Evolutionary conservation across 2,888 invertebrate species (phyloP), one percentile per base, ranked within the genome.

Genomic region (Euplagia quadripunctaria): DNA sequence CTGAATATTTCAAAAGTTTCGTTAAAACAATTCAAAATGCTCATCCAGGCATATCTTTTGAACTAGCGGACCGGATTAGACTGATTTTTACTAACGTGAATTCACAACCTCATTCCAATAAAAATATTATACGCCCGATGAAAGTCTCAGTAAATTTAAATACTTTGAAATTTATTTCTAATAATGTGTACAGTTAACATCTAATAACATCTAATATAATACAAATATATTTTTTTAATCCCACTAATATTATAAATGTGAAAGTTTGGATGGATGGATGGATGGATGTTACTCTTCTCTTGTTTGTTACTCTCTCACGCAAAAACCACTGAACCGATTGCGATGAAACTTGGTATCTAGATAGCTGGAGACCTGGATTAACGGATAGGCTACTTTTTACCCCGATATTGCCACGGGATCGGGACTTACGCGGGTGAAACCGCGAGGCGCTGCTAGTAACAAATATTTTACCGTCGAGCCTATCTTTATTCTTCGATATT

Each of bases 21-120:
- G 80, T 82, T 81, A 80, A 80, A 82, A 77, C 73, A 55, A 86
- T 89, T 86, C 82, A 87, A 84, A 83, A 80, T 85, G 78, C 85
- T 87, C 86, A 86, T 85, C 74, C 78, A 82, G 79, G 87, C 88
- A 83, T 81, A 81, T 82, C 79, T 81, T 84, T 82, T 83, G 83
- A 85, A 85, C 80, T 78, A 79, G 70, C 73, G 77, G 31, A 76
- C 73, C 73, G 78, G 80, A 84, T 85, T 85, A 74, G 69, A 77
- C 80, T 64, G 68, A 71, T 77, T 80, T 79, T 82, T 76, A 43
- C 65, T 46, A 51, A 20, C 49, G 68, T 63, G 41, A 17, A 49
- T 69, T 73, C 74, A 72, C 67, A 74, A 76, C 70, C 75, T 70
- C 73, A 76, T 73, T 81, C 76, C 55, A 31, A 51, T 49, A 51